These are phyloP conservation scores for Euzetes globulus DNA, from an alignment of 2,888 invertebrate species.

Conservation along the genomic window DNA sequence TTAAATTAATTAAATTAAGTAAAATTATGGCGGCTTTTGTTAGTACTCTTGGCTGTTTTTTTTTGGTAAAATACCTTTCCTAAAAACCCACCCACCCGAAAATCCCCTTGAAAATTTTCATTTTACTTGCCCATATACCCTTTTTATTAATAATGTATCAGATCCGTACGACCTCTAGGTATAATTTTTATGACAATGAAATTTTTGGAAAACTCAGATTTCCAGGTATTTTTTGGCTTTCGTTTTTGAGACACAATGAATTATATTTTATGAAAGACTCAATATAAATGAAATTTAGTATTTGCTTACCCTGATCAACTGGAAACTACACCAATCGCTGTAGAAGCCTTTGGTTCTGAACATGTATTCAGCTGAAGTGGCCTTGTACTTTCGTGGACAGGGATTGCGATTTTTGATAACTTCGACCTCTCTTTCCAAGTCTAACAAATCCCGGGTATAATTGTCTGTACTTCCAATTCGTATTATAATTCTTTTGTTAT, in stretches of 20 bases:
- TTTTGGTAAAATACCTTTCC: too few relatives aligned
- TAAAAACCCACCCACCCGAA: too few relatives aligned
- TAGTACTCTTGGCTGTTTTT: too few relatives aligned
- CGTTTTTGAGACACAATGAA: background rate
- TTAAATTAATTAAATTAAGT: too few relatives aligned
- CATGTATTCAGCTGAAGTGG: constrained; percentile 72
- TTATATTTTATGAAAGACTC: background rate
- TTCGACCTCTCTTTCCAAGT: constrained; percentile 56
- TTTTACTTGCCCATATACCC: too few relatives aligned
- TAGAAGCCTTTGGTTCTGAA: constrained; percentile 70
- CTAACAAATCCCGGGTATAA: constrained; percentile 62
- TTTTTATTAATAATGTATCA: too few relatives aligned
- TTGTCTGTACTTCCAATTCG: constrained; percentile 67
- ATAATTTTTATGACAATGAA: too few relatives aligned
- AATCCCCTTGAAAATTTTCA: too few relatives aligned
- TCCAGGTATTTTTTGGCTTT: too few relatives aligned
- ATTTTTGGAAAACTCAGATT: too few relatives aligned
- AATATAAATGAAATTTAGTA: background rate
- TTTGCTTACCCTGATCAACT: constrained; percentile 59
- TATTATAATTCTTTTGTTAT: constrained; percentile 61
- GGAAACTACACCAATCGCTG: constrained; percentile 82
- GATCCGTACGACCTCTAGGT: too few relatives aligned
- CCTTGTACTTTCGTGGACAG: constrained; percentile 73
- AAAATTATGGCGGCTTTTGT: too few relatives aligned
- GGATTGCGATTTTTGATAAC: constrained; percentile 67